phyloP scores from a whole-genome alignment of 2,797 vertebrate species.

The Rhincodon typus region DNA sequence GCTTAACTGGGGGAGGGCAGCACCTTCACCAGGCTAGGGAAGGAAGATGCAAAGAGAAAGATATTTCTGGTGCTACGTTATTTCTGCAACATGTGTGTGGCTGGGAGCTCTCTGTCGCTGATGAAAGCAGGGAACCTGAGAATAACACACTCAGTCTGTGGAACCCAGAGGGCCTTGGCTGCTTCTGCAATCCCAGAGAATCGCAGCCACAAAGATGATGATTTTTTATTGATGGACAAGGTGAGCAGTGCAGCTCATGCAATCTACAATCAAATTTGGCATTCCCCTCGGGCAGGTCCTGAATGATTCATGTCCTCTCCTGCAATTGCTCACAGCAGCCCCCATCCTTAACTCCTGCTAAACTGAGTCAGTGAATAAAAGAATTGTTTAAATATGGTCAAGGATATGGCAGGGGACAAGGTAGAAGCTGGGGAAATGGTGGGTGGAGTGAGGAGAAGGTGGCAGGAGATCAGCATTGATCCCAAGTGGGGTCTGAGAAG shows the following conservation, averaged over 20 bases:
- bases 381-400: not conserved
- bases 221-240: not conserved
- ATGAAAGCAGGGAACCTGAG: not conserved
- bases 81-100: not conserved
- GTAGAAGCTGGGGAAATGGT: not conserved
- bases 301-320: not conserved
- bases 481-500: not conserved
- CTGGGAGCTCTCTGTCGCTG: not conserved
- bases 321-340: not conserved
- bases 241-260: not conserved
- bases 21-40: not conserved
- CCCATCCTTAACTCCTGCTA: not conserved
- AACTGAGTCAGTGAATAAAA: not conserved
- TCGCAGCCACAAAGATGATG: not conserved
- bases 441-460: not conserved
- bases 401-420: not conserved
- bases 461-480: not conserved
- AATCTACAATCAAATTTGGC: slow-evolving; percentile 1
- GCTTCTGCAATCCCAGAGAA: not conserved
- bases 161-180: not conserved
- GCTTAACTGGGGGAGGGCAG: not conserved
- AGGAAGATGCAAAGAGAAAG: not conserved
- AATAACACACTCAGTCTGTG: not conserved
- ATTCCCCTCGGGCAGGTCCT: not conserved
- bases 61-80: not conserved